Evolutionary conservation across 1,140 invertebrate species (phyloP), one percentile per base, ranked within the genome.

Genomic region (Melitaea cinxia): DNA sequence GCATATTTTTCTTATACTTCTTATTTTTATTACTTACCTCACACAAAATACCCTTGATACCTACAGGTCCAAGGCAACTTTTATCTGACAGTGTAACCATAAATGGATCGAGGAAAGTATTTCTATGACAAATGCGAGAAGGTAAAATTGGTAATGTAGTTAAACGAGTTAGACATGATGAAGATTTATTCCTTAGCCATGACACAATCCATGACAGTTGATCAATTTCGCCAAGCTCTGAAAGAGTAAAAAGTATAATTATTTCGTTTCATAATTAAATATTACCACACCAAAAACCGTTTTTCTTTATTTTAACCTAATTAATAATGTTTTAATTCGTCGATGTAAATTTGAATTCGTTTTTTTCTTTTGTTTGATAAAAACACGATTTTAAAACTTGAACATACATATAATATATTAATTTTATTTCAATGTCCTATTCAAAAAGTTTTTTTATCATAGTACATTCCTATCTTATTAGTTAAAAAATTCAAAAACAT

Each of bases 21-120:
- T 28, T n/a, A n/a, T n/a, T n/a, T 47, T 14, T 17, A 9, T 10
- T 35, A 37, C 28, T 54, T 23, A 68, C 66, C 47, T 59, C 47
- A 23, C 45, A 68, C 3, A 68, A 26, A 26, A 42, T 28, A 14
- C 26, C 42, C 9, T n/a, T 53, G 14, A 37, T 28, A 28, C 47
- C 66, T 17, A 63, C 3, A 0, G 55, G 66, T n/a, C 60, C 60
- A 50, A 68, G 39, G 23, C 67, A 69, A 1, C 67, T 56, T 60
- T 64, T 69, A 52, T 69, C 61, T 5, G 50, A 4, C 17, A 39
- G 7, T 21, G 56, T 42, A 23, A 23, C 17, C 26, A 53, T 19
- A 10, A 56, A 17, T n/a, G 49, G 28, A 15, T 62, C 56, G 14
- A 49, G 10, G 10, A 26, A n/a, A 17, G 23, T 28, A 15, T 42